Evolutionary conservation across 2,888 invertebrate genomes (phyloP).

Genomic region (Dendrolimus pini): DNA sequence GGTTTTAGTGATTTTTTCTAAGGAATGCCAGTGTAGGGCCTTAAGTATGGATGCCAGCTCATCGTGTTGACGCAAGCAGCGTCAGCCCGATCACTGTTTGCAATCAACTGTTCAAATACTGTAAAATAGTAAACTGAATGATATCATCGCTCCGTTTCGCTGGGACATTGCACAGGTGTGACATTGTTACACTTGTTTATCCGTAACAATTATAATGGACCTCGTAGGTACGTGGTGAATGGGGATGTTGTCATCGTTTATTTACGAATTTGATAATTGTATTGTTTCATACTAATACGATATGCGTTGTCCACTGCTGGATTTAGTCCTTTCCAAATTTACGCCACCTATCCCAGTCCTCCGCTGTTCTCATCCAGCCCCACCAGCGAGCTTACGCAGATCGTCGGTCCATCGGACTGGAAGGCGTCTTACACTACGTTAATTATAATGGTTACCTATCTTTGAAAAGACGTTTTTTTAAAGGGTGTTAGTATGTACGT

Average conservation of each 20-base stretch:
- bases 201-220: constrained; percentile 7
- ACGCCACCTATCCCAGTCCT: too few species aligned
- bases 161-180: constrained; percentile 31
- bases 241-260: constrained; percentile 1
- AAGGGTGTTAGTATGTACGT: too few species aligned
- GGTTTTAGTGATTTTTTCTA: too few species aligned
- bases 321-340: too few species aligned
- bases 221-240: neutral
- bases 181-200: constrained; percentile 8
- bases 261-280: neutral
- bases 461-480: too few species aligned
- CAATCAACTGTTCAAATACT: constrained; percentile 51
- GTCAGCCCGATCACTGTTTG: constrained; percentile 32
- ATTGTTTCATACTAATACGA: too few species aligned
- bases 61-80: constrained; percentile 45
- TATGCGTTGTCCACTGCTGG: too few species aligned
- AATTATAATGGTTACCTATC: too few species aligned
- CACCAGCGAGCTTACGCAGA: too few species aligned
- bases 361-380: too few species aligned
- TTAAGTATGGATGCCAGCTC: constrained; percentile 42
- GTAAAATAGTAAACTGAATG: constrained; percentile 23
- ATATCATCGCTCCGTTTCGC: constrained; percentile 39
- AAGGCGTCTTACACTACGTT: too few species aligned
- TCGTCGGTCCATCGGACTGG: too few species aligned
- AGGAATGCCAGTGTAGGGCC: constrained; percentile 15